Evolutionary conservation across 1,140 invertebrate genomes (phyloP), one percentile per base, ranked within the genome.

Genomic region (Hypsibius dujardini): DNA sequence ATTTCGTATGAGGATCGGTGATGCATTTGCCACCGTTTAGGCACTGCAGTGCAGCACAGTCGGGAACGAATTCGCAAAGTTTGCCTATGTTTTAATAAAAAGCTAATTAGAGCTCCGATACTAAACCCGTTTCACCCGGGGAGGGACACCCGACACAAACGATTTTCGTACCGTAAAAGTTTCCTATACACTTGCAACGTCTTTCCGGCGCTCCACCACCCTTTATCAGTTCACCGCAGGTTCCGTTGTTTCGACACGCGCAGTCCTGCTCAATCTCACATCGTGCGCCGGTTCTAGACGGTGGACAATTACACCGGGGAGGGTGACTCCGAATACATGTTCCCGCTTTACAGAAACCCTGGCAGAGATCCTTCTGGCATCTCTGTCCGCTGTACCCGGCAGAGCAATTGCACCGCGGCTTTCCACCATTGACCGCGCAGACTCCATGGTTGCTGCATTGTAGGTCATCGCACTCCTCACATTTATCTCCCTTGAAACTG

Each of bases 401-500:
- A 1, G 74, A 72, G 71, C 82, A 83, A 1, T 71, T 72, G 76
- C 83, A 84, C 46, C 71, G 50, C 50, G 71, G 46, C 46, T 67
- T 73, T 69, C 71, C 69, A 46, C 74, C 72, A 45, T 56, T 47
- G 14, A 47, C 59, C 28, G 15, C 73, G 71, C 74, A 73, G 56
- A 73, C 47, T 28, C 74, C 72, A 47, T 75, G 73, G 45, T 74
- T 73, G 3, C 71, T 50, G 14, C 75, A 74, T 1, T 59, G 69
- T 46, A 73, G 72, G 2, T 70, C 72, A 46, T 71, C 59, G 59
- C 74, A 77, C 71, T 73, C 73, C 62, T 75, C 73, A 50, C 75
- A 76, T 59, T 67, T 56, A 45, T 72, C 47, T 46, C 70, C 47
- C 28, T 47, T 15, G 69, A 47, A 72, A 62, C 59, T 74, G 70